Conservation (phyloP, 2,113 vertebrate species). For the Cairina moschata region DNA sequence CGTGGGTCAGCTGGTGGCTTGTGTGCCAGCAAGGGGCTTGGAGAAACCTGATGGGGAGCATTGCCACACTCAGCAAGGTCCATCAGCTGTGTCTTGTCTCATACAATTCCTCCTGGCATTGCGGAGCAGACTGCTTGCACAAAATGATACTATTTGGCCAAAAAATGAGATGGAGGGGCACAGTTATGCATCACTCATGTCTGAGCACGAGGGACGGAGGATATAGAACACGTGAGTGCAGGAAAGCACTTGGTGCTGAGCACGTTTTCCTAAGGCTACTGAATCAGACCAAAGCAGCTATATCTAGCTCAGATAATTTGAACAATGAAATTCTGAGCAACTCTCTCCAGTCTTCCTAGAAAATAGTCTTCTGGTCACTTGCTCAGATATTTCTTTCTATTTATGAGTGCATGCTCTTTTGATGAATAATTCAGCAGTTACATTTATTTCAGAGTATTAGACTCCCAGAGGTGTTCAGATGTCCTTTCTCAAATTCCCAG, state of each 20-base stretch:
- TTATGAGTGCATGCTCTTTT: neutral
- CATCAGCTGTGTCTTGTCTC: neutral
- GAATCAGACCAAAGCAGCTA: neutral
- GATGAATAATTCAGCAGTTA: constrained; percentile 30
- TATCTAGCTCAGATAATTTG: neutral
- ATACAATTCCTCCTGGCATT: neutral
- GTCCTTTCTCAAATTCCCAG: neutral
- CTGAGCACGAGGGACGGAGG: neutral
- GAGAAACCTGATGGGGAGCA: neutral
- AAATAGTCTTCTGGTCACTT: neutral
- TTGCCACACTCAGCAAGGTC: neutral
- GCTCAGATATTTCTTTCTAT: neutral
- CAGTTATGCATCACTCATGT: neutral
- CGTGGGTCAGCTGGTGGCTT: neutral
- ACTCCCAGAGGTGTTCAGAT: neutral
- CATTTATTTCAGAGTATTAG: neutral
- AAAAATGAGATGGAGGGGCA: neutral
- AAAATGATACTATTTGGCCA: neutral
- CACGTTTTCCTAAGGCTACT: neutral
- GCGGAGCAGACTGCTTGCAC: neutral
- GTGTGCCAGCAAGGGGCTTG: neutral
- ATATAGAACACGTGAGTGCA: neutral
- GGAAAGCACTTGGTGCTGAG: neutral
- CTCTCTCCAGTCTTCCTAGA: neutral
- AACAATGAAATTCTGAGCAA: neutral